Percentiles rank a stretch among this genome's conserved stretches.
phyloP scores from a whole-genome alignment of 2,797 vertebrate genomes.

The Hybognathus amarus region DNA sequence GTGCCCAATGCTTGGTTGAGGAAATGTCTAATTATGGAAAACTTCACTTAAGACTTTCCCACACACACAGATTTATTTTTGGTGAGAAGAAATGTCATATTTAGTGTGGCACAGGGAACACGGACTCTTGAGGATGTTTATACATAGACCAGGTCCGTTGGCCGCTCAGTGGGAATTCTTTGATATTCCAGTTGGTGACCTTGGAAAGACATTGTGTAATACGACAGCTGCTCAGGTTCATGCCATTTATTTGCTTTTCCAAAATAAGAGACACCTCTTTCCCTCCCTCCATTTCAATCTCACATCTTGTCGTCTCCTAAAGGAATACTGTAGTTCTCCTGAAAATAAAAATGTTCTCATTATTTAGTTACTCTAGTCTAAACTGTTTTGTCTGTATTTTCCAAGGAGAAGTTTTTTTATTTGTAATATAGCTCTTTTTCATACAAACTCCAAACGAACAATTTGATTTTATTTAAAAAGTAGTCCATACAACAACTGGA shows the following conservation, averaged over 20 bases:
- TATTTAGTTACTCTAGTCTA: not conserved
- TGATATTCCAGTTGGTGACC: slow-evolving; percentile 40
- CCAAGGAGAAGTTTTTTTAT: not conserved
- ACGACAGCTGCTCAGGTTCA: slow-evolving; percentile 1
- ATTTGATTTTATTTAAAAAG: not conserved
- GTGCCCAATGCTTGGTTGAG: slow-evolving; percentile 21
- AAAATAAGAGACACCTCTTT: slow-evolving; percentile 49
- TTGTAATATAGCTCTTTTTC: not conserved
- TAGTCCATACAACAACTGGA: not conserved
- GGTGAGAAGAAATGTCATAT: slow-evolving; percentile 45
- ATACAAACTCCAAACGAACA: not conserved
- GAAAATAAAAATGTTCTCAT: not conserved
- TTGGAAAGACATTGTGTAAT: slow-evolving; percentile 42
- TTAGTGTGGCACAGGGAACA: slow-evolving; percentile 37
- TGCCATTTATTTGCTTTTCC: slow-evolving; percentile 46
- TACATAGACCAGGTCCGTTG: slow-evolving; percentile 23
- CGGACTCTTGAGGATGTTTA: slow-evolving; percentile 24
- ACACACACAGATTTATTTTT: slow-evolving; percentile 50
- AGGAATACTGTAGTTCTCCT: not conserved
- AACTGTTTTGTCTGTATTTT: not conserved
- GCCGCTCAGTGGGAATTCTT: slow-evolving; percentile 45
- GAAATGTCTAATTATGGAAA: slow-evolving; percentile 51
- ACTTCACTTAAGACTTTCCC: slow-evolving; percentile 47
- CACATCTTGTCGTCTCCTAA: slow-evolving; percentile 13
- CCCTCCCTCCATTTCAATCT: slow-evolving; percentile 16